phyloP scores from a whole-genome alignment of 1,140 invertebrate species.

The Neodiprion lecontei region DNA sequence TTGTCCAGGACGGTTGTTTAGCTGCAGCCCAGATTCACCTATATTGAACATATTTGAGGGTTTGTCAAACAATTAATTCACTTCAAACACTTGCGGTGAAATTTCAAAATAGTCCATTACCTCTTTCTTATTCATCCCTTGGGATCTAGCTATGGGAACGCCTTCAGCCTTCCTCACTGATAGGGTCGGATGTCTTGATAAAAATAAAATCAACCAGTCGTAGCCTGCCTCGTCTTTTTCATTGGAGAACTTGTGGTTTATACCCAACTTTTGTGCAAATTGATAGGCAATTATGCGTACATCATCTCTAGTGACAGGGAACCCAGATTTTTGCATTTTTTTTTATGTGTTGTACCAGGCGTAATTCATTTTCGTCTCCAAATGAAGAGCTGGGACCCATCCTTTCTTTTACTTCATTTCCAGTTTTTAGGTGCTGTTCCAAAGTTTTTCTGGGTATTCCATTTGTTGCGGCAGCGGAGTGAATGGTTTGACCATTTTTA shows the following conservation, averaged over 20 bases:
- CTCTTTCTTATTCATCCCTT: conserved; percentile 17
- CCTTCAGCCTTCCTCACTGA: conserved; percentile 35
- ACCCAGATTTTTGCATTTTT: conserved; percentile 18
- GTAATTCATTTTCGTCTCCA: conserved; percentile 38
- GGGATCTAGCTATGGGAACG: conserved; percentile 26
- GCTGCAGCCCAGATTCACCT: conserved; percentile 54
- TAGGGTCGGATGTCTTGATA: conserved; percentile 30
- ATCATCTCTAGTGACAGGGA: conserved; percentile 8
- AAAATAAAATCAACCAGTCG: conserved; percentile 32
- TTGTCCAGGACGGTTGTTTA: conserved; percentile 49
- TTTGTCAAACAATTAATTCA: conserved; percentile 45
- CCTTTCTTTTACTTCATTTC: conserved; percentile 1
- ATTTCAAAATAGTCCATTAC: neutral
- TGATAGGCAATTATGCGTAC: conserved; percentile 24
- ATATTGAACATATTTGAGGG: conserved; percentile 52
- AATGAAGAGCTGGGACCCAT: conserved; percentile 20
- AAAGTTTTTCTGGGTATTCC: conserved; percentile 12
- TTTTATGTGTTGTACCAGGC: conserved; percentile 41
- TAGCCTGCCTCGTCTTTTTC: conserved; percentile 30
- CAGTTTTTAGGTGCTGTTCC: neutral
- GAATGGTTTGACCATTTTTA: too few relatives aligned
- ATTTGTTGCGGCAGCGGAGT: too few relatives aligned
- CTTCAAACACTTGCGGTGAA: conserved; percentile 25
- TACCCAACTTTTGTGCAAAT: conserved; percentile 22
- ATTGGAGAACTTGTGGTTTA: conserved; percentile 27